Base-by-base conservation (phyloP, 2,797 vertebrate genomes). In the Hozukius guyotensis region DNA sequence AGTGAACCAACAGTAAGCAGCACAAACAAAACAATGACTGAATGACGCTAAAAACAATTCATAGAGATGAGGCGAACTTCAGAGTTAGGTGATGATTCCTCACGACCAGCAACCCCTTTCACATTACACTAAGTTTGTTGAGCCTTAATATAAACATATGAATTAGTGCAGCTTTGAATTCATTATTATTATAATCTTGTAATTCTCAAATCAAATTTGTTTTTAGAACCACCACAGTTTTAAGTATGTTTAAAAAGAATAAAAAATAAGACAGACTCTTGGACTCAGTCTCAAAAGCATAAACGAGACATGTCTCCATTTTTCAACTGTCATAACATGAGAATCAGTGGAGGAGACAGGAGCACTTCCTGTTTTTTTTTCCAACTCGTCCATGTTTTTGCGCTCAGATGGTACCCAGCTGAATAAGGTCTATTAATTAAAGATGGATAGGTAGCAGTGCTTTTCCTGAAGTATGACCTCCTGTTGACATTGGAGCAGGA, bases 341-440 rank as follows among this genome's bases (percentile, higher is more conserved):
- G 77, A 85, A 79, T 75, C 88, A 88, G 82, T 88, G 77, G 73
- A 92, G 87, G 72, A 92, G 86, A 89, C 86, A 89, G 87, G 71
- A 87, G 60, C 76, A 59, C 88, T 92, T 94, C 87, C 88, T 93
- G 88, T 89, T 92, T 87, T 91, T 91, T 88, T 89, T 87, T 90
- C 82, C 77, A 88, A 86, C 72, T 85, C 84, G 85, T 88, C 88
- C 88, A 85, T 94, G 90, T 93, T 91, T 92, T 92, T 89, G 77
- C 8, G 27, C 82, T 89, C 65, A 82, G 87, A 89, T 91, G 88
- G 88, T 78, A 91, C 90, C 92, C 92, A 83, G 80, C 70, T 89
- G 91, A 93, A 92, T 92, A 90, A 57, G 86, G 84, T 66, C 91
- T 93, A 93, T 94, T 92, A 94, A 94, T 94, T 94, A 94, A 92